phyloP scores from a whole-genome alignment of 2,113 vertebrate genomes.

The Tenebrosternarchus preto region DNA sequence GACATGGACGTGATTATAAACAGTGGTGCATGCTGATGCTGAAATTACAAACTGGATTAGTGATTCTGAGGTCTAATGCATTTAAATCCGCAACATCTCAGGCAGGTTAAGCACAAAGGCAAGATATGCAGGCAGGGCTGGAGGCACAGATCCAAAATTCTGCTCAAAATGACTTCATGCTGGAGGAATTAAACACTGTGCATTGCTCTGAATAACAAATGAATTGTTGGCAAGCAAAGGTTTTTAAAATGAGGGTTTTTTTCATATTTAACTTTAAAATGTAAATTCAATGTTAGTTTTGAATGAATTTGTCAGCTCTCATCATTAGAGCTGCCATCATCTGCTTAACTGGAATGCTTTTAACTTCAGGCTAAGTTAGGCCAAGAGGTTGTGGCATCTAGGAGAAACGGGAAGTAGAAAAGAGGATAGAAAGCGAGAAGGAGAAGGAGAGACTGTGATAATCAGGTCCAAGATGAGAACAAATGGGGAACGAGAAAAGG shows the following conservation, averaged over 20 bases:
- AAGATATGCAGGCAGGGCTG: not conserved
- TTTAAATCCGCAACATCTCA: not conserved
- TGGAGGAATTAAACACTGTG: too few relatives aligned
- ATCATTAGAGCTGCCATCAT: not conserved
- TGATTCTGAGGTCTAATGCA: not conserved
- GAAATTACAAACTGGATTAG: not conserved
- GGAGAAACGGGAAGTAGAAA: constrained; percentile 1
- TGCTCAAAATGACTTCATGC: too few relatives aligned
- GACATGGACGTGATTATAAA: not conserved
- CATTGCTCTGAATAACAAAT: too few relatives aligned
- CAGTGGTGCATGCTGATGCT: not conserved
- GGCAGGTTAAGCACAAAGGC: not conserved
- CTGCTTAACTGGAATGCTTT: not conserved
- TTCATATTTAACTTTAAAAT: too few relatives aligned
- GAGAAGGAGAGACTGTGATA: not conserved
- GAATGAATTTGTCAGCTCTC: not conserved
- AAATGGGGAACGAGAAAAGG: not conserved
- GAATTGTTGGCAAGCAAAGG: too few relatives aligned
- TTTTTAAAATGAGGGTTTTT: not conserved
- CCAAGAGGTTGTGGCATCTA: not conserved
- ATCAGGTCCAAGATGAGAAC: not conserved
- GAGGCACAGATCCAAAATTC: not conserved
- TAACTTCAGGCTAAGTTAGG: not conserved
- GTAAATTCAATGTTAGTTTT: not conserved
- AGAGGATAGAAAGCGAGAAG: too few relatives aligned